Evolutionary conservation across 1,140 invertebrate species (phyloP).

Genomic region (Bombus confusus): DNA sequence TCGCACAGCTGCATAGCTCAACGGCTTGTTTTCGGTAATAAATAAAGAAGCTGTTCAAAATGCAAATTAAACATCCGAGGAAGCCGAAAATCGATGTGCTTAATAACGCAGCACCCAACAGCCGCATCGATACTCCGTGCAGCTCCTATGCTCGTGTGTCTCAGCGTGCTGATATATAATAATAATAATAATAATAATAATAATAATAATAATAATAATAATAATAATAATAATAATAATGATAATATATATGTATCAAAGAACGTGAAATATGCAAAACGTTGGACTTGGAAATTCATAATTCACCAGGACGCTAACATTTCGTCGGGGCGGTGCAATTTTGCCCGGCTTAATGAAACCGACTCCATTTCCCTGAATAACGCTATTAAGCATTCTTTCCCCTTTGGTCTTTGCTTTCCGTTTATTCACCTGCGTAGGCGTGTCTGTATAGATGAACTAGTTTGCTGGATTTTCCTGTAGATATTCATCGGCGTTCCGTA

Average conservation of each 20-base stretch:
- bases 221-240: too few relatives aligned
- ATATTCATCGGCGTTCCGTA: background rate
- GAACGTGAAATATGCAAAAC: slow-evolving; percentile 32
- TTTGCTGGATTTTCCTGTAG: background rate
- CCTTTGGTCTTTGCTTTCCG: background rate
- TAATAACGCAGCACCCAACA: slow-evolving; percentile 4
- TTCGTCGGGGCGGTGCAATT: slow-evolving; percentile 14
- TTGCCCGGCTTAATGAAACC: slow-evolving; percentile 16
- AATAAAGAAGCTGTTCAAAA: slow-evolving; percentile 43
- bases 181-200: too few relatives aligned
- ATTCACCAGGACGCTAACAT: background rate
- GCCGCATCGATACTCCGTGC: background rate
- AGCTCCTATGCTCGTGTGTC: accelerated
- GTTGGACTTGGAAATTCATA: slow-evolving; percentile 28
- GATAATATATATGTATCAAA: background rate
- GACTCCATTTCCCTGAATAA: slow-evolving; percentile 18
- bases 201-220: too few relatives aligned
- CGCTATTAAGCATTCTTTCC: background rate
- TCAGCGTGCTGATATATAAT: too few relatives aligned
- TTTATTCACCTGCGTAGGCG: background rate
- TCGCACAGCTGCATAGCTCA: background rate
- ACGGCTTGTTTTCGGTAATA: slow-evolving; percentile 31
- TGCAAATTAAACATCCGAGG: slow-evolving; percentile 37
- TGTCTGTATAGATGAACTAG: background rate
- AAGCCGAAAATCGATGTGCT: slow-evolving; percentile 40